Evolutionary conservation across 1,140 invertebrate genomes (phyloP).

Genomic region (Eufriesea mexicana): DNA sequence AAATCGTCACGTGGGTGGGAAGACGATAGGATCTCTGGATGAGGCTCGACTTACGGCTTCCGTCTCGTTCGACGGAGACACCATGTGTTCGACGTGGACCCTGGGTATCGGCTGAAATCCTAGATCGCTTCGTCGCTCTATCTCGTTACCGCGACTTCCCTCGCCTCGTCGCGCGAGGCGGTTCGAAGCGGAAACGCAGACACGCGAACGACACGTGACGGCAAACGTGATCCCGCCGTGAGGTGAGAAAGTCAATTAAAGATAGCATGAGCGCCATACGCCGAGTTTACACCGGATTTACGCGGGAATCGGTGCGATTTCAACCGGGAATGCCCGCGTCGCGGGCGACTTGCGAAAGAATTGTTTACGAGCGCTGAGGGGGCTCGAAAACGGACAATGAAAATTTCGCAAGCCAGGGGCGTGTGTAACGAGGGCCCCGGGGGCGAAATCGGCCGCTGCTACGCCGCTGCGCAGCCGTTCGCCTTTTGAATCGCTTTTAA

Average conservation of each 20-base stretch:
- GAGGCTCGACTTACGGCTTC: conserved; percentile 67
- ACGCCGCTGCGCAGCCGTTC: conserved; percentile 28
- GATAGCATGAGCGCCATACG: too few relatives aligned
- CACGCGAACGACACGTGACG: background rate
- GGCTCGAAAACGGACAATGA: conserved; percentile 37
- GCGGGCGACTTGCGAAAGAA: conserved; percentile 4
- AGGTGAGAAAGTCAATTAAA: background rate
- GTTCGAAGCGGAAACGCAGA: too few relatives aligned
- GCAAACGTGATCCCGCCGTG: background rate
- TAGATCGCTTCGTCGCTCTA: conserved; percentile 29
- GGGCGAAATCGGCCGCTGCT: conserved; percentile 33
- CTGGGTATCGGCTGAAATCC: conserved; percentile 24
- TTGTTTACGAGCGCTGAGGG: conserved; percentile 4
- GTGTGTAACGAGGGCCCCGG: conserved; percentile 4
- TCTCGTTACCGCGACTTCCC: too few relatives aligned
- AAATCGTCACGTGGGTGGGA: conserved; percentile 59
- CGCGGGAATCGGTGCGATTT: background rate
- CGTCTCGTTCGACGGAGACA: conserved; percentile 47
- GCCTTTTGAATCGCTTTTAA: conserved; percentile 44
- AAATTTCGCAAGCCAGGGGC: conserved; percentile 32
- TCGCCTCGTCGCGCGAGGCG: too few relatives aligned
- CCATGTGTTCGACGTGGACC: conserved; percentile 34
- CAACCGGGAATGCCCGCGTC: background rate
- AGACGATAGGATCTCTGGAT: conserved; percentile 60
- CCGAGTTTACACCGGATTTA: background rate